These are phyloP conservation scores for Oeneis ivallda DNA, from an alignment of 2,888 invertebrate genomes.

Conservation along the genomic window DNA sequence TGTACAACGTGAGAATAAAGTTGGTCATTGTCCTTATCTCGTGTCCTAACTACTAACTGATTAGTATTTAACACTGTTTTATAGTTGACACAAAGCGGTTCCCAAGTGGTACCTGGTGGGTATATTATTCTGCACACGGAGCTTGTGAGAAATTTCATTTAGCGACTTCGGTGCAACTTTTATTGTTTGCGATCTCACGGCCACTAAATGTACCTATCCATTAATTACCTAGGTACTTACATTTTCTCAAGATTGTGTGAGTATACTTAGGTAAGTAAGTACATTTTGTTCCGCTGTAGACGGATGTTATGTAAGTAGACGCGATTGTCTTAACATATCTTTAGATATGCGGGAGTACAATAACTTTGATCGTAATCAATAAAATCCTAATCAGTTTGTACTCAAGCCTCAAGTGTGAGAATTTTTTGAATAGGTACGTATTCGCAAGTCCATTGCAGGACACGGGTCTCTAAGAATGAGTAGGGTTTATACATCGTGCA, in stretches of 20 bases:
- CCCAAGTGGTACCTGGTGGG: conserved; percentile 56
- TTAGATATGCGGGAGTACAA: conserved; percentile 13
- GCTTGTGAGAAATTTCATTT: conserved; percentile 68
- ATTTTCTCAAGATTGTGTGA: conserved; percentile 67
- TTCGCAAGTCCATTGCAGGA: too few relatives aligned
- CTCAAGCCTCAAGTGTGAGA: not conserved
- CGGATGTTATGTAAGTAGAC: conserved; percentile 29
- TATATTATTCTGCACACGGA: conserved; percentile 35
- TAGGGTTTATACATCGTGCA: too few relatives aligned
- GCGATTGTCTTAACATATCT: conserved; percentile 19
- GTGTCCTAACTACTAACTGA: conserved; percentile 70
- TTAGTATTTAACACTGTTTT: conserved; percentile 69
- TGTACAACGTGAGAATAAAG: conserved; percentile 58
- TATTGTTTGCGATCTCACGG: conserved; percentile 69
- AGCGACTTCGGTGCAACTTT: conserved; percentile 54
- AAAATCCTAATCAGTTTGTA: not conserved
- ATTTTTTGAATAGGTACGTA: not conserved
- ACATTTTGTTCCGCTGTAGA: conserved; percentile 19
- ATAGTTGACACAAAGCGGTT: conserved; percentile 68
- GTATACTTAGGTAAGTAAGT: not conserved
- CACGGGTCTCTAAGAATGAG: too few relatives aligned
- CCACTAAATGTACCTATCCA: conserved; percentile 42
- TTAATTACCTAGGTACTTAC: conserved; percentile 52
- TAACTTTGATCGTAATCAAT: conserved; percentile 11
- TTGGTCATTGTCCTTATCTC: conserved; percentile 68